A percentile compares a stretch with the other conserved stretches of the same genome.
phyloP scores from a whole-genome alignment of 2,113 vertebrate genomes.

The Atrichornis clamosus region DNA sequence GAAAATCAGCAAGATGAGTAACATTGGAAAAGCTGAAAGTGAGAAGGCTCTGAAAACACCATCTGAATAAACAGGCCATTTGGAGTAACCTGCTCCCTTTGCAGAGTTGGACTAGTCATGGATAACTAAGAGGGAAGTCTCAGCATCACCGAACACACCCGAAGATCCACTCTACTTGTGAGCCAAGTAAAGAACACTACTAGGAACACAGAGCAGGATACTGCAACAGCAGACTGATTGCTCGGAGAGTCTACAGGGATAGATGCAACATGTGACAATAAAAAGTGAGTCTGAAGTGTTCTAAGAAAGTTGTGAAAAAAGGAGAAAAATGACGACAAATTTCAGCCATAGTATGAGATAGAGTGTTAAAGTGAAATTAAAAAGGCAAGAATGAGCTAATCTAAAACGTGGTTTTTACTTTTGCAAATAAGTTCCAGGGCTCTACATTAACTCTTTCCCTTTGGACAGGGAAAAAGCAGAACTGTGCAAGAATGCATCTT shows the following conservation, averaged over 20 bases:
- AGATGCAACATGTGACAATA: conserved; percentile 80
- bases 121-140: conserved; percentile 63
- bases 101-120: conserved; percentile 53
- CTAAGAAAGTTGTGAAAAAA: conserved; percentile 79
- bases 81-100: conserved; percentile 55
- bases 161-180: conserved; percentile 57
- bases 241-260: conserved; percentile 73
- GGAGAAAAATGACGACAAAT: conserved; percentile 80
- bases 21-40: conserved; percentile 69
- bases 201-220: conserved; percentile 72
- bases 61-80: conserved; percentile 32
- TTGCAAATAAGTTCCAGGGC: conserved; percentile 75
- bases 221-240: conserved; percentile 64
- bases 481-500: conserved; percentile 76
- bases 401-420: conserved; percentile 72
- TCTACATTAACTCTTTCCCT: conserved; percentile 80
- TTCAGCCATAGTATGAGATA: conserved; percentile 78
- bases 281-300: conserved; percentile 78
- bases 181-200: conserved; percentile 72
- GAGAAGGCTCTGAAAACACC: conserved; percentile 63
- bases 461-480: conserved; percentile 76
- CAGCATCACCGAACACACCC: neutral
- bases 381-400: conserved; percentile 80
- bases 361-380: conserved; percentile 80
- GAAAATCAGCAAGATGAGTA: conserved; percentile 61